These are phyloP conservation scores for Polyommatus icarus DNA, from an alignment of 2,888 invertebrate genomes.

Conservation along the genomic window DNA sequence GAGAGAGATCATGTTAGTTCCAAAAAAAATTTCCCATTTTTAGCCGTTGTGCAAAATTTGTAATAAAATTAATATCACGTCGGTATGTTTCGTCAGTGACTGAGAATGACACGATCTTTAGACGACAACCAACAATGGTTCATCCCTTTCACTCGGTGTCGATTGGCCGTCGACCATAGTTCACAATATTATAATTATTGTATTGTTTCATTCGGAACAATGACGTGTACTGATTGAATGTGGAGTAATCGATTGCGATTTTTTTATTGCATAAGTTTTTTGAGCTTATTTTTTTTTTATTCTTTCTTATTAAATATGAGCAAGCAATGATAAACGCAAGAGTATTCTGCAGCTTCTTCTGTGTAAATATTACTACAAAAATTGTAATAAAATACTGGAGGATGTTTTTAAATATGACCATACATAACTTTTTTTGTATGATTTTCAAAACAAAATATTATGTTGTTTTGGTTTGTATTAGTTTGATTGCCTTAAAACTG, in stretches of 20 bases:
- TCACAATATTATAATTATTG: conserved; percentile 34
- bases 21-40: too few species aligned
- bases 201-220: conserved; percentile 31
- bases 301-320: not conserved
- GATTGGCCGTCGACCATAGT: conserved; percentile 51
- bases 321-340: too few species aligned
- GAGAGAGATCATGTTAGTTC: too few species aligned
- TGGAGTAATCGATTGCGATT: not conserved
- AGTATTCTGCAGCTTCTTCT: too few species aligned
- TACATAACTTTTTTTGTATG: too few species aligned
- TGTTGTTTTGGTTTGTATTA: too few species aligned
- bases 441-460: too few species aligned
- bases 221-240: conserved; percentile 28
- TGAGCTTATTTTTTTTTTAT: not conserved
- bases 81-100: conserved; percentile 60
- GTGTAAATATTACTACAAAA: too few species aligned
- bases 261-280: not conserved
- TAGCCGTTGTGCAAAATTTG: not conserved
- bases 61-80: not conserved
- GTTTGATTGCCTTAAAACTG: too few species aligned
- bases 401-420: too few species aligned
- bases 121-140: conserved; percentile 62
- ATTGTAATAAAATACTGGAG: too few species aligned
- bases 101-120: conserved; percentile 76
- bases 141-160: conserved; percentile 77